A percentile compares a stretch with the other conserved stretches of the same genome.
These are phyloP conservation scores for Pasiphila rectangulata DNA, from an alignment of 2,888 invertebrate genomes.

Conservation along the genomic window DNA sequence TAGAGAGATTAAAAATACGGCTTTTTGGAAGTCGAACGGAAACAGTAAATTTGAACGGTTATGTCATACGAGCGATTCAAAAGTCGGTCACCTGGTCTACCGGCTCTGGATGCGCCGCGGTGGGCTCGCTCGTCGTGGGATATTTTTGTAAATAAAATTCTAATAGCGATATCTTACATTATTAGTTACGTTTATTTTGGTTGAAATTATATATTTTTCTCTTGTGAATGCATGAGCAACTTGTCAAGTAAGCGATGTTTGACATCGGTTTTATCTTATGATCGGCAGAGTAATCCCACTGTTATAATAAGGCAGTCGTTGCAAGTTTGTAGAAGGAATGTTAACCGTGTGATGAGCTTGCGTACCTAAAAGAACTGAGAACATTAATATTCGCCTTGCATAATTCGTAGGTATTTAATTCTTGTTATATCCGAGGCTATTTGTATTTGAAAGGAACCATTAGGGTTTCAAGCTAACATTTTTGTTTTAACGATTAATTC, in stretches of 20 bases:
- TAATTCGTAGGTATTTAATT: slow-evolving; percentile 1
- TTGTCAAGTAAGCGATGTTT: slow-evolving; percentile 4
- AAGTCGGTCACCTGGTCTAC: too few relatives aligned
- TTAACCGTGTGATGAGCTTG: slow-evolving; percentile 11
- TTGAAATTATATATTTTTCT: slow-evolving; percentile 6
- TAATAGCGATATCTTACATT: slow-evolving; percentile 12
- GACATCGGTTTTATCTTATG: slow-evolving; percentile 14
- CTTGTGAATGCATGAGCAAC: slow-evolving; percentile 6
- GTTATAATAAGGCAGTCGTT: not conserved
- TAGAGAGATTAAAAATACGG: too few relatives aligned
- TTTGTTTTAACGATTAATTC: too few relatives aligned
- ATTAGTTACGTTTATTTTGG: slow-evolving; percentile 8
- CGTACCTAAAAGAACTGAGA: slow-evolving; percentile 4
- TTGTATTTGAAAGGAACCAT: too few relatives aligned
- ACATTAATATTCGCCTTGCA: not conserved
- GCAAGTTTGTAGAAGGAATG: slow-evolving; percentile 6
- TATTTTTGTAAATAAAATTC: slow-evolving; percentile 10
- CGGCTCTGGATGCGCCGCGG: slow-evolving; percentile 9
- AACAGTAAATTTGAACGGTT: too few relatives aligned
- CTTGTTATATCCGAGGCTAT: slow-evolving; percentile 10
- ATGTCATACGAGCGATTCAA: too few relatives aligned
- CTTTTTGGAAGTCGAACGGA: too few relatives aligned
- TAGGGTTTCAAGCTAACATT: too few relatives aligned
- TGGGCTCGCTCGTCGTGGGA: slow-evolving; percentile 9
- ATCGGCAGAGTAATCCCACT: slow-evolving; percentile 13